Base-by-base conservation (phyloP, 2,888 invertebrate species). In the Linyphia triangularis region DNA sequence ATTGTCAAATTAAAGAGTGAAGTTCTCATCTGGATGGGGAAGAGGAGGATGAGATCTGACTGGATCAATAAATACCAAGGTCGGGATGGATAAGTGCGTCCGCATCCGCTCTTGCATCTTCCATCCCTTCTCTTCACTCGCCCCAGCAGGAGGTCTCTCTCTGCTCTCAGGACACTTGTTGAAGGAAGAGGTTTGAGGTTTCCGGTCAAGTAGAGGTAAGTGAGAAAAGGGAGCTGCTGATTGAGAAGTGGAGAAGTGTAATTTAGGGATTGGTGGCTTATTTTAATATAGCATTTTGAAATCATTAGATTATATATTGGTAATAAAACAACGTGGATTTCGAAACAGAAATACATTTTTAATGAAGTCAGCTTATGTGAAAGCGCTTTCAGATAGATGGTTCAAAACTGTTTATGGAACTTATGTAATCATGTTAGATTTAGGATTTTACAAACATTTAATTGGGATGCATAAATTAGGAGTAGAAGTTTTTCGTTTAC, bases 1-100 rank as follows among this genome's bases (percentile, higher is more conserved):
- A 69, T 69, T 69, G 67, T 69, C 67, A 69, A 37, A 69, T 19
- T 28, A 69, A 30, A 51, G 51, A 37, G 30, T 69, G 16, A 33
- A 69, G n/a, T 69, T 69, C 67, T 33, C 67, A 69, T 2, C n/a
- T 24, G 33, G 67, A 30, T 37, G 67, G 19, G 30, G 9, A 13
- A 43, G 63, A 10, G 63, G 10, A 16, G 28, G 26, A 63, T 16
- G 24, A 26, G 26, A 57, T 59, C 57, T 26, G 65, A 13, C 37
- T 2, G 57, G 85, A 85, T 85, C 85, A 85, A 85, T 85, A 85
- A 78, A 61, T 61, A 43, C 70, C 85, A 85, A 85, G 85, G 77
- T 85, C 85, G 78, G 57, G 51, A 51, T 51, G 84, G 43, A 57
- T 30, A 63, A 28, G 57, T 57, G 59, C 77, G 78, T 57, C 59